These are phyloP conservation scores for Xiphorhynchus elegans DNA, from an alignment of 2,113 vertebrate genomes.

Conservation along the genomic window DNA sequence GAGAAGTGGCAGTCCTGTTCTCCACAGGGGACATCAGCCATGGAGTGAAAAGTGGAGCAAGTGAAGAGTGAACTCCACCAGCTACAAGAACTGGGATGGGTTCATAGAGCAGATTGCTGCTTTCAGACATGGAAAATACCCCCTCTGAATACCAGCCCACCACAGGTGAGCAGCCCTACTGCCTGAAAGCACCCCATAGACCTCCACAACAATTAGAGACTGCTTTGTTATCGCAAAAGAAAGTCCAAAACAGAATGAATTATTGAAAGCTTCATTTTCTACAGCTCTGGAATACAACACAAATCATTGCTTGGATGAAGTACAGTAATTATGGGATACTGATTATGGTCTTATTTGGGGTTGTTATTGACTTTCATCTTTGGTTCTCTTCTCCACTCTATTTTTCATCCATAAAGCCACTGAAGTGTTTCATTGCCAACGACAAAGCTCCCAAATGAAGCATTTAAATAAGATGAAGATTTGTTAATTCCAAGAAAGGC, in stretches of 20 bases:
- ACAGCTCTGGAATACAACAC: not conserved
- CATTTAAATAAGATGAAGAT: not conserved
- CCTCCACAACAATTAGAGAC: not conserved
- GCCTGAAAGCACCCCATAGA: not conserved
- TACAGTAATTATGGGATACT: not conserved
- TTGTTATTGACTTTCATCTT: not conserved
- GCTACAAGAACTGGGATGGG: not conserved
- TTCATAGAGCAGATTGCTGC: not conserved
- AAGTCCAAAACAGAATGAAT: not conserved
- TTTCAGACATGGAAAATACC: accelerated
- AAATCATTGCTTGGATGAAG: not conserved
- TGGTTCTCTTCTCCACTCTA: not conserved
- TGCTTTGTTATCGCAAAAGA: not conserved
- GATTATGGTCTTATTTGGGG: not conserved
- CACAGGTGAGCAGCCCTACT: not conserved
- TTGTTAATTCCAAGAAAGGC: not conserved
- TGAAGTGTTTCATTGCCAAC: not conserved
- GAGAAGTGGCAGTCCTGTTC: not conserved
- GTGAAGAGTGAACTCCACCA: not conserved
- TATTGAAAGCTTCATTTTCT: not conserved
- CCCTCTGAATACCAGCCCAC: not conserved
- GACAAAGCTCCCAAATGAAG: not conserved
- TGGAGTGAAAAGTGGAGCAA: not conserved
- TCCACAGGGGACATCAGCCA: accelerated
- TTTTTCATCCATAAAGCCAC: not conserved